Conservation (phyloP, 2,113 vertebrate genomes). For the Rostratula benghalensis region DNA sequence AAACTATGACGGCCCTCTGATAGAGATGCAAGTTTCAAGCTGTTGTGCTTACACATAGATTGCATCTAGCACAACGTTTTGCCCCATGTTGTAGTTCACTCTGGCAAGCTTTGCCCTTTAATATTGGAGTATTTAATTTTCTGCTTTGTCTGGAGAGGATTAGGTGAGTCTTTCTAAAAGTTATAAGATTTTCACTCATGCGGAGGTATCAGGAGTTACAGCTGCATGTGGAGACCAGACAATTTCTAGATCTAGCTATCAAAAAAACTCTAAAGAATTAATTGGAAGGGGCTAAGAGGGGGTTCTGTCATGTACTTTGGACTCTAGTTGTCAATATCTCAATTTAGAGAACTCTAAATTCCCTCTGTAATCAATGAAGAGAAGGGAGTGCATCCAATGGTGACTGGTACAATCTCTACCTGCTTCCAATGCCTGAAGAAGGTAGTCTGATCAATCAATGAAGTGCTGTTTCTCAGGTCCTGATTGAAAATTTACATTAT, state of each 20-base stretch:
- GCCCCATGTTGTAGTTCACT: not conserved
- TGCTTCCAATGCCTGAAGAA: not conserved
- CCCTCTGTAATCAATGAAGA: not conserved
- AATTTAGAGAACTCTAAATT: not conserved
- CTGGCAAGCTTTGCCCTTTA: not conserved
- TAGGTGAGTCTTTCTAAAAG: not conserved
- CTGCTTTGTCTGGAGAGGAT: not conserved
- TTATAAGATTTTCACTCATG: not conserved
- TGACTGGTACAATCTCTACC: not conserved
- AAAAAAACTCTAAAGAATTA: not conserved
- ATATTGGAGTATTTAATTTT: not conserved
- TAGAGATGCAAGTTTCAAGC: not conserved
- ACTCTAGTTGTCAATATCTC: not conserved
- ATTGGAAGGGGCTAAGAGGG: not conserved
- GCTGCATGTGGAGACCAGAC: not conserved
- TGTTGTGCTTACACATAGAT: not conserved
- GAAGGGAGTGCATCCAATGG: not conserved
- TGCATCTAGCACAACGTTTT: not conserved
- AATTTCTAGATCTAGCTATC: not conserved
- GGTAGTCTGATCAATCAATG: not conserved
- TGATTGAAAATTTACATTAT: not conserved
- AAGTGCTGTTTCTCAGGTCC: not conserved
- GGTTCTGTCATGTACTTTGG: not conserved
- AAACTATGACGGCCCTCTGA: not conserved
- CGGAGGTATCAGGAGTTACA: not conserved